phyloP scores from a whole-genome alignment of 1,140 invertebrate genomes.

The Orussus abietinus region DNA sequence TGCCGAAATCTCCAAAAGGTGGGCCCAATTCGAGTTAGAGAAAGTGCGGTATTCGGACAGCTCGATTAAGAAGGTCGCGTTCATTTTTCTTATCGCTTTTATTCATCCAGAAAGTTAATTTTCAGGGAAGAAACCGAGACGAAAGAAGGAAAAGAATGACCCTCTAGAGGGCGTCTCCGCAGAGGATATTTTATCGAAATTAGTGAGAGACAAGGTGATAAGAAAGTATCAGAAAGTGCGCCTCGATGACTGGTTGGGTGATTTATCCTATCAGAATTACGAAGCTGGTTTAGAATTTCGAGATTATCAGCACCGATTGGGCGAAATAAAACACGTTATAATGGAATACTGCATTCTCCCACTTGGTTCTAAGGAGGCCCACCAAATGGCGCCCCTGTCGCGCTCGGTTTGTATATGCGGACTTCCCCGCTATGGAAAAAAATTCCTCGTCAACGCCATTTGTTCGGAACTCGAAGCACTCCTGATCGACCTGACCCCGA shows the following conservation, averaged over 20 bases:
- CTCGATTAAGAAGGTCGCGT: no score
- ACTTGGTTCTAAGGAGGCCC: conserved; percentile 57
- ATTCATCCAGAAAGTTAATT: conserved; percentile 14
- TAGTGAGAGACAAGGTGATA: conserved; percentile 50
- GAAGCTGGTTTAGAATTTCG: conserved; percentile 29
- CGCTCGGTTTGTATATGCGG: conserved; percentile 62
- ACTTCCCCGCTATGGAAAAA: conserved; percentile 57
- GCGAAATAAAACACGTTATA: conserved; percentile 56
- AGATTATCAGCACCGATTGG: conserved; percentile 48
- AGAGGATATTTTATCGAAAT: conserved; percentile 58
- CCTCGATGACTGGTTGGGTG: conserved; percentile 40
- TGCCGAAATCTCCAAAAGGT: conserved; percentile 37
- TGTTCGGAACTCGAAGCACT: conserved; percentile 60
- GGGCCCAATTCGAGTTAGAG: no score
- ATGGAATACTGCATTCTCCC: conserved; percentile 66
- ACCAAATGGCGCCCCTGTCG: conserved; percentile 55
- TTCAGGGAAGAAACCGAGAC: conserved; percentile 11
- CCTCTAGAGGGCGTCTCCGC: conserved; percentile 54
- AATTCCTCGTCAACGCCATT: conserved; percentile 58
- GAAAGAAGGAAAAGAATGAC: conserved; percentile 55
- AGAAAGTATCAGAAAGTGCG: conserved; percentile 28
- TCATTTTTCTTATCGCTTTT: no score
- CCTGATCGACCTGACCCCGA: conserved; percentile 61
- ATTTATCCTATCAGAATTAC: conserved; percentile 43
- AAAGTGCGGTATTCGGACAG: no score